Evolutionary conservation across 2,797 vertebrate species (phyloP).

Genomic region (Microtus agrestis): DNA sequence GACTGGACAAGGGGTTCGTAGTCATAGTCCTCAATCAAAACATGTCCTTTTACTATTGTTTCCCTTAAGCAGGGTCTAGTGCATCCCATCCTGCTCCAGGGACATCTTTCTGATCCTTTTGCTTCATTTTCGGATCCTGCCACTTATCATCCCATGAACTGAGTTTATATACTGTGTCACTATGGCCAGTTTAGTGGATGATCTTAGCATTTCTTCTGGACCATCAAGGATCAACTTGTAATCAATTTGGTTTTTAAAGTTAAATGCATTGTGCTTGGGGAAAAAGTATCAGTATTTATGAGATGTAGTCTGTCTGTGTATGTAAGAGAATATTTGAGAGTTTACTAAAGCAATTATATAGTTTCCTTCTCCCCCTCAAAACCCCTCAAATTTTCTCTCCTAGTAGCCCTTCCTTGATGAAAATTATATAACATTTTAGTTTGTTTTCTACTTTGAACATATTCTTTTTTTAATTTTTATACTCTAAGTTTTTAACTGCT

Average conservation of each 20-base stretch:
- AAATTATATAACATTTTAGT: conserved; percentile 30
- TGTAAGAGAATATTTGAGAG: conserved; percentile 1
- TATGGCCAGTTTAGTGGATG: neutral
- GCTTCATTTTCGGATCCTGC: neutral
- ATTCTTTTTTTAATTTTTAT: neutral
- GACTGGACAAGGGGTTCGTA: conserved; percentile 40
- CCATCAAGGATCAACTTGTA: conserved; percentile 58
- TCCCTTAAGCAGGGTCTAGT: neutral
- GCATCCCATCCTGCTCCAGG: neutral
- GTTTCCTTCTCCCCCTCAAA: neutral
- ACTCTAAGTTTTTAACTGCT: neutral
- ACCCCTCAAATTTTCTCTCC: conserved; percentile 3
- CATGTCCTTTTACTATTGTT: conserved; percentile 19
- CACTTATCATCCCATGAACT: neutral
- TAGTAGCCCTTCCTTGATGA: conserved; percentile 7
- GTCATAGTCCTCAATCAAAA: conserved; percentile 23
- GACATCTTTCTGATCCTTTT: neutral
- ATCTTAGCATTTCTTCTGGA: conserved; percentile 54
- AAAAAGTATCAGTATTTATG: neutral
- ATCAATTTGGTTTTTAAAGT: conserved; percentile 58
- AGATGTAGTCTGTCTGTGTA: conserved; percentile 33
- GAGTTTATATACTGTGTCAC: neutral
- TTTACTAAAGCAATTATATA: conserved; percentile 43
- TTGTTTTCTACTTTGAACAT: conserved; percentile 27
- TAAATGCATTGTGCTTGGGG: conserved; percentile 59